Percentiles rank a stretch among this genome's conserved stretches.
Evolutionary conservation across 2,888 invertebrate genomes (phyloP).

Genomic region (Nemotelus pantherinus): DNA sequence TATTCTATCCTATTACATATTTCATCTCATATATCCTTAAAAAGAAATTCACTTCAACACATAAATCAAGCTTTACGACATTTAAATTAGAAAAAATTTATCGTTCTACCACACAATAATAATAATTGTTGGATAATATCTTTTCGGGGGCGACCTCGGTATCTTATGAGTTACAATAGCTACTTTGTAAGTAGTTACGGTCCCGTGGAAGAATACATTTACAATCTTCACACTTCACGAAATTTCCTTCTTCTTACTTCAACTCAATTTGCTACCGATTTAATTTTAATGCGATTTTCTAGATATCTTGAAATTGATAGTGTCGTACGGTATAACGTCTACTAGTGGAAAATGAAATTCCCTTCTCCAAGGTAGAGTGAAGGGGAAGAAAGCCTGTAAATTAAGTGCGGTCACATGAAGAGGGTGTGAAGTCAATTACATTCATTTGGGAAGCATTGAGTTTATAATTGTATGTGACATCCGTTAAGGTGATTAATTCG

Average conservation of each 20-base stretch:
- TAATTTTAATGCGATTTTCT: slow-evolving; percentile 45
- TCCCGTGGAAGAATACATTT: neutral
- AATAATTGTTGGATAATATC: slow-evolving; percentile 23
- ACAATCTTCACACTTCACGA: too few relatives aligned
- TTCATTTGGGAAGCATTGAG: slow-evolving; percentile 1
- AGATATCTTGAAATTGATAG: slow-evolving; percentile 41
- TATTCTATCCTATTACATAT: neutral
- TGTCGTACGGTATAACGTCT: slow-evolving; percentile 12
- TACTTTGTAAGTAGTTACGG: neutral
- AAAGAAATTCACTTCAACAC: neutral
- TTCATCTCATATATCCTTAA: neutral
- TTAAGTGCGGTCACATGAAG: neutral
- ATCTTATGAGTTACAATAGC: slow-evolving; percentile 1
- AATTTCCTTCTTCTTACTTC: slow-evolving; percentile 1
- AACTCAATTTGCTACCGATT: slow-evolving; percentile 27
- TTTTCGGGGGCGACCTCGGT: neutral
- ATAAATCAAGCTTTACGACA: slow-evolving; percentile 46
- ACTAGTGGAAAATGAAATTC: neutral
- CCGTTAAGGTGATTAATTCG: slow-evolving; percentile 42
- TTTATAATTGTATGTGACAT: slow-evolving; percentile 34
- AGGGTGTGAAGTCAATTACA: slow-evolving; percentile 26
- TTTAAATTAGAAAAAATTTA: slow-evolving; percentile 44
- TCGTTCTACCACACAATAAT: slow-evolving; percentile 32
- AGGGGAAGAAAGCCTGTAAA: neutral
- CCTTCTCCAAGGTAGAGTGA: neutral